Evolutionary conservation across 2,888 invertebrate species (phyloP).

Genomic region (Homarus gammarus): DNA sequence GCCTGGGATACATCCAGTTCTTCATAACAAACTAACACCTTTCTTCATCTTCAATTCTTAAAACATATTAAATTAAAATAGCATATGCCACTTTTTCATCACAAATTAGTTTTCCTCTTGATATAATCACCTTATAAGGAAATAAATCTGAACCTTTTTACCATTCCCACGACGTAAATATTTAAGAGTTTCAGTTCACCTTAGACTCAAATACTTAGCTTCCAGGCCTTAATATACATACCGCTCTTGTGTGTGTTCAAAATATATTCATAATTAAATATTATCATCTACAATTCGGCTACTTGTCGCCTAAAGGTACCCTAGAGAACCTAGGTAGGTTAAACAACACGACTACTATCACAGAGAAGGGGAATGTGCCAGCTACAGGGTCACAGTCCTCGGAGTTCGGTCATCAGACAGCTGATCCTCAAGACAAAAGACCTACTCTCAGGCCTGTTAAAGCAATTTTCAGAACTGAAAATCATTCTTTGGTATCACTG

Average conservation of each 20-base stretch:
- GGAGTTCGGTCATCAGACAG: constrained; percentile 44
- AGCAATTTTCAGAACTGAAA: background rate
- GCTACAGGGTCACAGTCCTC: constrained; percentile 44
- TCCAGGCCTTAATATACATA: background rate
- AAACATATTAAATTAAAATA: too few relatives aligned
- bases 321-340: too few relatives aligned
- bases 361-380: constrained; percentile 29
- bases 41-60: too few relatives aligned
- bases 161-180: too few relatives aligned
- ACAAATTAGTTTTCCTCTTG: too few relatives aligned
- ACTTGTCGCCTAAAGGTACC: background rate
- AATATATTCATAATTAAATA: background rate
- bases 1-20: too few relatives aligned
- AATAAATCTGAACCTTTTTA: too few relatives aligned
- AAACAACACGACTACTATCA: background rate
- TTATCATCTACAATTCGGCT: background rate
- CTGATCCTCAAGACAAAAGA: constrained; percentile 70
- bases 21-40: too few relatives aligned
- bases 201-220: background rate
- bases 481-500: background rate
- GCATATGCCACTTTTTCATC: too few relatives aligned
- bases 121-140: too few relatives aligned
- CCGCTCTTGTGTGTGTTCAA: background rate
- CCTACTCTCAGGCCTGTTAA: background rate
- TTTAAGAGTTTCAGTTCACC: background rate